These are phyloP conservation scores for Scrobipalpa costella DNA, from an alignment of 2,888 invertebrate species.

Conservation along the genomic window DNA sequence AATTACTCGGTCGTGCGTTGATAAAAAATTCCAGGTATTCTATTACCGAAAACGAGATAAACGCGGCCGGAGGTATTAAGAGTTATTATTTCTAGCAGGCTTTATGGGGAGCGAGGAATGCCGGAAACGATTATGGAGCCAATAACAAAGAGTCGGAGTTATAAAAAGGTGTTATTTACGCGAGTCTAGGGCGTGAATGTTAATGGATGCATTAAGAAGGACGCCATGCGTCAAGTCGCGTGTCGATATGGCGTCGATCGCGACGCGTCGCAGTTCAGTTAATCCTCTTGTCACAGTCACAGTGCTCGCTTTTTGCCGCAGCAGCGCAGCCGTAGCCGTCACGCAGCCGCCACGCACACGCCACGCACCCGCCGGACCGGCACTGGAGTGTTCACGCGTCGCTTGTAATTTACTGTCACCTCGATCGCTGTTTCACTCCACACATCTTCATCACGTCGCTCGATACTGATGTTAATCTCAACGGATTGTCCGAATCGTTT, in stretches of 20 bases:
- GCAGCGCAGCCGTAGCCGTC: slow-evolving; percentile 34
- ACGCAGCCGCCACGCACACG: slow-evolving; percentile 2
- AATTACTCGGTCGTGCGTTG: slow-evolving; percentile 81
- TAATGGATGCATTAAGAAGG: slow-evolving; percentile 61
- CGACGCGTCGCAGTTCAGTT: slow-evolving; percentile 45
- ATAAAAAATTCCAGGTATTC: slow-evolving; percentile 79
- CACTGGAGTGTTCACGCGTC: slow-evolving; percentile 34
- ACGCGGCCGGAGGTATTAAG: slow-evolving; percentile 67
- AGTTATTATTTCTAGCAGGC: slow-evolving; percentile 49
- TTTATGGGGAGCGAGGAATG: slow-evolving; percentile 42
- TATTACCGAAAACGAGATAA: slow-evolving; percentile 79
- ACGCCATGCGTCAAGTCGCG: slow-evolving; percentile 68
- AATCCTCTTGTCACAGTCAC: slow-evolving; percentile 50
- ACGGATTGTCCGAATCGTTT: slow-evolving; percentile 44
- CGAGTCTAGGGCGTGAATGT: slow-evolving; percentile 52
- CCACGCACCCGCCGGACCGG: neutral
- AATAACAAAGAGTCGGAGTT: slow-evolving; percentile 29
- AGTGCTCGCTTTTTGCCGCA: slow-evolving; percentile 52
- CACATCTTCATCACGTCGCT: slow-evolving; percentile 51
- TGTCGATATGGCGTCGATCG: slow-evolving; percentile 63
- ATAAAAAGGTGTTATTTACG: slow-evolving; percentile 46
- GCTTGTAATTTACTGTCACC: slow-evolving; percentile 56
- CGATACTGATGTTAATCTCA: slow-evolving; percentile 42
- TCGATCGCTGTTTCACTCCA: slow-evolving; percentile 45
- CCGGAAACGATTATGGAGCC: slow-evolving; percentile 37